phyloP scores from a whole-genome alignment of 2,797 vertebrate species.

The Crenuchus spilurus region DNA sequence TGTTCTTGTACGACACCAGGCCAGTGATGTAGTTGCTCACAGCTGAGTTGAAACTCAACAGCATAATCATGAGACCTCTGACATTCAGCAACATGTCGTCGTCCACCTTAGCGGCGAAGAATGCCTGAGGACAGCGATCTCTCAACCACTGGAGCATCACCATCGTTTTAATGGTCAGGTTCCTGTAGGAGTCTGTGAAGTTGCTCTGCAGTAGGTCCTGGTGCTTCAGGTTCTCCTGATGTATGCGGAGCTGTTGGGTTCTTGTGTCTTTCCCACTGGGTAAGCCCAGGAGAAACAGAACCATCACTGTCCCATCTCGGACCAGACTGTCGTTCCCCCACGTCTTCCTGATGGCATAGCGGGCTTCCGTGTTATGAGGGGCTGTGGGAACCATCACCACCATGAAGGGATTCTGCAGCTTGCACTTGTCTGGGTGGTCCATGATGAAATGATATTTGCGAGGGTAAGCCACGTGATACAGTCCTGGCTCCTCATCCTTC shows the following conservation, averaged over 20 bases:
- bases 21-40: slow-evolving; percentile 69
- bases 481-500: neutral
- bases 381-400: slow-evolving; percentile 72
- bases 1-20: slow-evolving; percentile 58
- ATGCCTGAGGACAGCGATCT: slow-evolving; percentile 63
- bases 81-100: slow-evolving; percentile 80
- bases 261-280: neutral
- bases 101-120: slow-evolving; percentile 78
- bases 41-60: slow-evolving; percentile 58
- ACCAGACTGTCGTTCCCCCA: slow-evolving; percentile 76
- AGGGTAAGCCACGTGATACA: slow-evolving; percentile 66
- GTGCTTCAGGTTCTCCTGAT: slow-evolving; percentile 64
- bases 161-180: slow-evolving; percentile 80
- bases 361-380: neutral
- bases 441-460: slow-evolving; percentile 70
- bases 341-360: slow-evolving; percentile 72
- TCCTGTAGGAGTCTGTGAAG: slow-evolving; percentile 79
- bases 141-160: slow-evolving; percentile 80
- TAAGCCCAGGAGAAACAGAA: slow-evolving; percentile 79
- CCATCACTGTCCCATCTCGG: slow-evolving; percentile 61
- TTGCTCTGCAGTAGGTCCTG: slow-evolving; percentile 75
- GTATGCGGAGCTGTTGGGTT: slow-evolving; percentile 55
- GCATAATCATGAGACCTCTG: slow-evolving; percentile 61
- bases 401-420: slow-evolving; percentile 65
- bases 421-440: slow-evolving; percentile 70